phyloP scores from a whole-genome alignment of 2,888 invertebrate genomes.

The Monoplex corrugatus region DNA sequence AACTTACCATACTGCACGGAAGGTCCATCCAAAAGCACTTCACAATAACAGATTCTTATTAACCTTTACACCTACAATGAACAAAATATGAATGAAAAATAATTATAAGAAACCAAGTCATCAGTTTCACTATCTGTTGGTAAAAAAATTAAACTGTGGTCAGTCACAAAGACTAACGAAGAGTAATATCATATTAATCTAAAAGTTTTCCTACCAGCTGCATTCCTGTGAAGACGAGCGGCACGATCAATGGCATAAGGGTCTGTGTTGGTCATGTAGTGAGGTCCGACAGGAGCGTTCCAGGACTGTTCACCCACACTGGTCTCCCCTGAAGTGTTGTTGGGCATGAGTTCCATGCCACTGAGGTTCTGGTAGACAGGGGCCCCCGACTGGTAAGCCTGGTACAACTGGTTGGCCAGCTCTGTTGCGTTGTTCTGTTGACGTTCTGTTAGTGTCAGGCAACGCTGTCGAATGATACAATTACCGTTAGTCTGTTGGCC shows the following conservation, averaged over 20 bases:
- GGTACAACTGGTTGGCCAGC: constrained; percentile 50
- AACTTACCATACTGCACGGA: no score
- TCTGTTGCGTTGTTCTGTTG: constrained; percentile 46
- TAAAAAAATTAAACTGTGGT: no score
- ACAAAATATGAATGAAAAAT: no score
- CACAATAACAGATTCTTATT: no score
- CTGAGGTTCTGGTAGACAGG: constrained; percentile 41
- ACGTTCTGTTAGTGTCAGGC: constrained; percentile 38
- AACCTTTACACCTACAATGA: no score
- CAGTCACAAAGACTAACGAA: no score
- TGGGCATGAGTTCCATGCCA: constrained; percentile 37
- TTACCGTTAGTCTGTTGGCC: no score
- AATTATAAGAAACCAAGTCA: no score
- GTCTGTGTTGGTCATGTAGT: constrained; percentile 72
- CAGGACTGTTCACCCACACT: constrained; percentile 21
- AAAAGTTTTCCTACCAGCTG: constrained; percentile 84
- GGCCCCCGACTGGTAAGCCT: constrained; percentile 46
- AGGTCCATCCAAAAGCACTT: no score
- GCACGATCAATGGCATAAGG: constrained; percentile 85
- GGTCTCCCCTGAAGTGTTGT: constrained; percentile 30
- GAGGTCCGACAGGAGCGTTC: constrained; percentile 43
- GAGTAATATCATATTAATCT: no score
- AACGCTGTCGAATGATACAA: no score
- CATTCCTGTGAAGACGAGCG: constrained; percentile 86
- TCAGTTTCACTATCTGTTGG: no score